These are phyloP conservation scores for Dyspetes luteomarginatus DNA, from an alignment of 2,888 invertebrate genomes.

Conservation along the genomic window DNA sequence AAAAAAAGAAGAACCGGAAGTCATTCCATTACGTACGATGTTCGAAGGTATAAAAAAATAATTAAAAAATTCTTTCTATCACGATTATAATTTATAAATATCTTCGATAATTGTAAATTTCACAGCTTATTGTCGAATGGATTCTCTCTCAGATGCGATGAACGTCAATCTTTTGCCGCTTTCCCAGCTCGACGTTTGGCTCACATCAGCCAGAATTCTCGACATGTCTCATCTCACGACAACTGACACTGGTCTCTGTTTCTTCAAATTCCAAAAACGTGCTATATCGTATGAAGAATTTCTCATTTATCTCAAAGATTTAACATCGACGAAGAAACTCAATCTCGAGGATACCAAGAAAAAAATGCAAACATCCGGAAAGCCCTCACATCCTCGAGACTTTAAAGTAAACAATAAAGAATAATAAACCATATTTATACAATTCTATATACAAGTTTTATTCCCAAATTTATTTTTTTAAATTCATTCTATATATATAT, in stretches of 20 bases:
- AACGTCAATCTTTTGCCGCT: constrained; percentile 72
- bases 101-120: constrained; percentile 12
- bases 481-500: background rate
- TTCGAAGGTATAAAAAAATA: no score
- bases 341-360: constrained; percentile 70
- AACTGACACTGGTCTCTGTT: constrained; percentile 76
- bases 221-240: constrained; percentile 74
- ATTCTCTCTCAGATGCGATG: constrained; percentile 70
- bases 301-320: constrained; percentile 70
- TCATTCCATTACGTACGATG: constrained; percentile 72
- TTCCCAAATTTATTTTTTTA: constrained; percentile 56
- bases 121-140: constrained; percentile 76
- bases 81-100: no score
- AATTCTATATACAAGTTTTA: constrained; percentile 71
- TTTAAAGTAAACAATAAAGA: constrained; percentile 35
- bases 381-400: constrained; percentile 65
- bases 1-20: constrained; percentile 55
- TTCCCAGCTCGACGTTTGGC: constrained; percentile 76
- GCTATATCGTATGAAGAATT: constrained; percentile 75
- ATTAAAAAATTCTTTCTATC: no score
- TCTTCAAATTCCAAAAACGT: constrained; percentile 78
- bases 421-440: constrained; percentile 51
- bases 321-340: constrained; percentile 69
- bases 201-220: constrained; percentile 72
- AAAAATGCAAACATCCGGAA: constrained; percentile 72